Conservation (phyloP, 2,113 vertebrate species). For the Pavo muticus region DNA sequence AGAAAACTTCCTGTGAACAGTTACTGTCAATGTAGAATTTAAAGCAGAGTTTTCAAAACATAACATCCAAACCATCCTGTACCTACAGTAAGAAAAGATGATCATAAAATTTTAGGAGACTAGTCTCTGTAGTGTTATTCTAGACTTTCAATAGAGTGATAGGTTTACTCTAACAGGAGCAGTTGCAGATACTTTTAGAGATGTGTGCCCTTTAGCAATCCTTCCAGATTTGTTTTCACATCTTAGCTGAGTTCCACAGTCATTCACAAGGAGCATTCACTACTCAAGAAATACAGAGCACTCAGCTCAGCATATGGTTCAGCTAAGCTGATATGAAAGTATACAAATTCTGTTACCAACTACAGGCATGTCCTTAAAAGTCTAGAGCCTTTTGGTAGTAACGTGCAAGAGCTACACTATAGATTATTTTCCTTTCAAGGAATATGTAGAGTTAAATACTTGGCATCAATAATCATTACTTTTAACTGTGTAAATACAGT, state of each 20-base stretch:
- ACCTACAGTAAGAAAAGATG: background rate
- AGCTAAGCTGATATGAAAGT: background rate
- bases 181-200: background rate
- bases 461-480: no score
- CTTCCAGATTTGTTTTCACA: background rate
- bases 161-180: background rate
- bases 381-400: background rate
- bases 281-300: background rate
- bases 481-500: background rate
- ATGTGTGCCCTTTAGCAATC: background rate
- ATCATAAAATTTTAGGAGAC: background rate
- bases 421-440: background rate
- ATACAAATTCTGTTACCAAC: background rate
- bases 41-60: background rate
- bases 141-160: background rate
- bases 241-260: background rate
- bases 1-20: background rate
- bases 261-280: background rate
- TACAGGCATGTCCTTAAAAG: background rate
- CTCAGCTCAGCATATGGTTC: background rate
- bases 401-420: no score
- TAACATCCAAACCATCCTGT: background rate
- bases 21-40: background rate
- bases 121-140: background rate
- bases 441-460: background rate